phyloP scores from a whole-genome alignment of 92 coral and sea anemone species.

The Epizoanthus stellaris region DNA sequence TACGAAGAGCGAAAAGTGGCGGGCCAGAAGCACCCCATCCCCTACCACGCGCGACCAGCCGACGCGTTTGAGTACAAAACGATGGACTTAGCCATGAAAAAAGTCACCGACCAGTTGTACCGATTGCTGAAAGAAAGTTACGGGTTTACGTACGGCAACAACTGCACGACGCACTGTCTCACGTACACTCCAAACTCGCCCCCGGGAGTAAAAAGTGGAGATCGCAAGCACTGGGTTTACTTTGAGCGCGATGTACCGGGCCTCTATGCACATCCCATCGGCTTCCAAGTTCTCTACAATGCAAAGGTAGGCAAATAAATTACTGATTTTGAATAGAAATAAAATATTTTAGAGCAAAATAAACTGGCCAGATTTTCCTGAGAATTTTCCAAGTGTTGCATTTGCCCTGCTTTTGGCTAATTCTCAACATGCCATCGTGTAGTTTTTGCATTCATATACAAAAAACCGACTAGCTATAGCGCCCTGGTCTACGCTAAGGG shows the following conservation, averaged over 20 bases:
- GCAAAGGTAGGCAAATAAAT: conserved; percentile 21
- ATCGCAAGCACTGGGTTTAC: conserved; percentile 41
- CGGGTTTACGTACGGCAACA: conserved; percentile 28
- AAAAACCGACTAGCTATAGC: too few species aligned
- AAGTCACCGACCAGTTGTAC: conserved; percentile 12
- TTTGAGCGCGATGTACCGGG: conserved; percentile 35
- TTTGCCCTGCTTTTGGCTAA: too few species aligned
- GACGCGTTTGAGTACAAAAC: conserved; percentile 25
- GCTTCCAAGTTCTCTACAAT: conserved; percentile 43
- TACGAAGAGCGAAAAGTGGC: neutral
- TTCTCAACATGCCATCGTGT: too few species aligned
- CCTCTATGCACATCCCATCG: conserved; percentile 24
- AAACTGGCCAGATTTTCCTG: too few species aligned
- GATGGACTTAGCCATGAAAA: conserved; percentile 26
- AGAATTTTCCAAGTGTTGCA: too few species aligned
- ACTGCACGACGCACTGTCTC: conserved; percentile 18
- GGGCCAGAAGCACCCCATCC: conserved; percentile 4
- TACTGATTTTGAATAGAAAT: too few species aligned
- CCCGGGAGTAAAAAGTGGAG: conserved; percentile 16
- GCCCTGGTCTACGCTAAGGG: too few species aligned
- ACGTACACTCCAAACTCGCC: conserved; percentile 35
- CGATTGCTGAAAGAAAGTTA: conserved; percentile 39
- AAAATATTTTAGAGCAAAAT: too few species aligned
- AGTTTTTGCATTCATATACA: too few species aligned
- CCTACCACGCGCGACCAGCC: conserved; percentile 23